Conservation (phyloP, 2,113 vertebrate genomes). For the Desmodus rotundus region DNA sequence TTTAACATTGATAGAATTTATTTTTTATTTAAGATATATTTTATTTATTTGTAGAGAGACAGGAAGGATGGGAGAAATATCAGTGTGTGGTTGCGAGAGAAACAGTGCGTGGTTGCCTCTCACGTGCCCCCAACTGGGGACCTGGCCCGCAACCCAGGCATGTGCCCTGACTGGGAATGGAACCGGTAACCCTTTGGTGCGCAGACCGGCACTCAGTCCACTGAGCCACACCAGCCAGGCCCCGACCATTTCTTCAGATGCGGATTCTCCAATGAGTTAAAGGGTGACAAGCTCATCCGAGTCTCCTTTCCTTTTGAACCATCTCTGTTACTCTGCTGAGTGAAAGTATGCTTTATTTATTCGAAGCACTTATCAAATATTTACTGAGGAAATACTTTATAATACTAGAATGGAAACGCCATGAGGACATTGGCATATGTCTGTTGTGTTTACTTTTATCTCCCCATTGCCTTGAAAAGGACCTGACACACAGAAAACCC, state of each 20-base stretch:
- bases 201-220: too few species aligned
- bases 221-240: too few species aligned
- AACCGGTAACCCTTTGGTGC: too few species aligned
- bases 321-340: neutral
- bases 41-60: too few species aligned
- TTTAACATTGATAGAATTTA: too few species aligned
- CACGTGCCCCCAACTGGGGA: too few species aligned
- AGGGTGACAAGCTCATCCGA: neutral
- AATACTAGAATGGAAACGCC: neutral
- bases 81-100: too few species aligned
- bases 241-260: neutral
- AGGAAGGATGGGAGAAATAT: too few species aligned
- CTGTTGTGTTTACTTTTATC: constrained; percentile 38
- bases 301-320: neutral
- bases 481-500: neutral
- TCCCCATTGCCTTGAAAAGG: neutral
- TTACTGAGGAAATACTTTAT: constrained; percentile 45
- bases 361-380: constrained; percentile 31
- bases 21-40: too few species aligned
- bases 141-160: too few species aligned
- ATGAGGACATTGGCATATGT: neutral
- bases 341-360: neutral
- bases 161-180: too few species aligned
- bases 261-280: neutral
- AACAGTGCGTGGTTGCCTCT: too few species aligned